A percentile compares a stretch with the other conserved stretches of the same genome.
Evolutionary conservation across 2,113 vertebrate species (phyloP).

Genomic region (Petromus typicus): DNA sequence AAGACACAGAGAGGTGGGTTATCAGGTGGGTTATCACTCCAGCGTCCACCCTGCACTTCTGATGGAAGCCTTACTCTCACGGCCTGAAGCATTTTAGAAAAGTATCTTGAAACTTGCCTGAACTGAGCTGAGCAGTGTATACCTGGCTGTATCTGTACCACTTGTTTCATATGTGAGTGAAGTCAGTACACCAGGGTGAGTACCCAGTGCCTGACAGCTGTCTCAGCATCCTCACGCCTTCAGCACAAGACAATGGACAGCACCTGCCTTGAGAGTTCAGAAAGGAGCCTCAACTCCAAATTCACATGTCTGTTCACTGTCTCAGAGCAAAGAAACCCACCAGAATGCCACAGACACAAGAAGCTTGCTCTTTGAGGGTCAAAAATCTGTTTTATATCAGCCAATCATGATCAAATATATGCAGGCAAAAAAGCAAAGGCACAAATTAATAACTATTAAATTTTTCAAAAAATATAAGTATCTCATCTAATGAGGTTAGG

Average conservation of each 20-base stretch:
- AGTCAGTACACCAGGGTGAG: no score
- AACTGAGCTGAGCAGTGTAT: neutral
- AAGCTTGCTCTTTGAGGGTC: neutral
- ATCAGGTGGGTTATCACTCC: neutral
- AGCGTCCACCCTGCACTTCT: neutral
- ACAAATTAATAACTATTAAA: neutral
- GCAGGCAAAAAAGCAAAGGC: neutral
- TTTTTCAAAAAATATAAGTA: neutral
- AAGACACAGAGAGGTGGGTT: neutral
- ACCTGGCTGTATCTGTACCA: neutral
- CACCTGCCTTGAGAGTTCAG: neutral
- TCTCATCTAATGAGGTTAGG: neutral
- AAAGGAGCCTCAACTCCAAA: neutral
- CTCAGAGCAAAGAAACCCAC: neutral
- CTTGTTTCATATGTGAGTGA: neutral
- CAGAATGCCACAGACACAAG: neutral
- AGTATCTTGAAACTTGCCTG: neutral
- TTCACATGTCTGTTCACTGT: neutral
- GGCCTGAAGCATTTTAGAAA: neutral
- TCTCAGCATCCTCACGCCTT: no score
- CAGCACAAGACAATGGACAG: neutral
- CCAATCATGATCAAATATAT: constrained; percentile 8
- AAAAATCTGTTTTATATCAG: neutral
- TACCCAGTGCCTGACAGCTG: no score
- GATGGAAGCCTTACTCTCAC: neutral